A percentile compares a stretch with the other conserved stretches of the same genome.
These are phyloP conservation scores for Pelusios castaneus DNA, from an alignment of 2,113 vertebrate species.

Conservation along the genomic window DNA sequence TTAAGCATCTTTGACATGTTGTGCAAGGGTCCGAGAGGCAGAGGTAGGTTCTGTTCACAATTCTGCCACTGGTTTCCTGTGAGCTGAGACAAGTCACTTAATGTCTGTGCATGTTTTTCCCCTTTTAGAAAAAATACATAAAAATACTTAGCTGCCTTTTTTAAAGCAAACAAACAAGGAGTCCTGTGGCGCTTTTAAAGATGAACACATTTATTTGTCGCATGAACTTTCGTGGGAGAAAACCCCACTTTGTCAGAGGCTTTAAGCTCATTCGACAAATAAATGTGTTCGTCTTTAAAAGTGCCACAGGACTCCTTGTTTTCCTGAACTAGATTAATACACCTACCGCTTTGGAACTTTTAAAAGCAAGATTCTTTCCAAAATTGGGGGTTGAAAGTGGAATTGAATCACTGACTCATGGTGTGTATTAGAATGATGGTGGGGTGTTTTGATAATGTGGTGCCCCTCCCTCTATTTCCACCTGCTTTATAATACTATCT, in stretches of 20 bases:
- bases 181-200: too few species aligned
- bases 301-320: too few species aligned
- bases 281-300: too few species aligned
- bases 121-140: accelerated
- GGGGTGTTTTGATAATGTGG: neutral
- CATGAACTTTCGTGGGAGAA: too few species aligned
- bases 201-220: too few species aligned
- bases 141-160: neutral
- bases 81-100: accelerated
- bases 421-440: too few species aligned
- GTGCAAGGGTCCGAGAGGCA: neutral
- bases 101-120: accelerated
- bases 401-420: accelerated
- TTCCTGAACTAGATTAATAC: too few species aligned
- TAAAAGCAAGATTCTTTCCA: accelerated
- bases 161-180: too few species aligned
- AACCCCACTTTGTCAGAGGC: too few species aligned
- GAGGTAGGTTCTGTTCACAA: neutral
- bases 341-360: too few species aligned
- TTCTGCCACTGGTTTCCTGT: neutral
- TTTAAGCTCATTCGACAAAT: too few species aligned
- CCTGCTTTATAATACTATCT: neutral
- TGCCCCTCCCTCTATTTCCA: neutral
- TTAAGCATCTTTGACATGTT: accelerated
- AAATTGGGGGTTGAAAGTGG: accelerated